phyloP scores from a whole-genome alignment of 2,113 vertebrate genomes.

The Nematolebias whitei region DNA sequence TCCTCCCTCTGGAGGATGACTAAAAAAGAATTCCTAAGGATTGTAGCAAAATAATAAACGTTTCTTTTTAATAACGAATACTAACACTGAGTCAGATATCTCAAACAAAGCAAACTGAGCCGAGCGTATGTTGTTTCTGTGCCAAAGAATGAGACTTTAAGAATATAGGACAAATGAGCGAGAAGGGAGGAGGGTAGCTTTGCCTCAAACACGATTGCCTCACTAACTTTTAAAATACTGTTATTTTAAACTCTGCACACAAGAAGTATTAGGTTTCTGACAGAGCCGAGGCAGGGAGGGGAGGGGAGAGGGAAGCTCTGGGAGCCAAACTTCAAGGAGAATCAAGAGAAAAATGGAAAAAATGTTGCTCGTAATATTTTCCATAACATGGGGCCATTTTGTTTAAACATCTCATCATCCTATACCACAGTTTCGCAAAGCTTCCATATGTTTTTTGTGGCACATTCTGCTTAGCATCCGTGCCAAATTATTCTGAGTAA shows the following conservation, averaged over 20 bases:
- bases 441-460: slow-evolving; percentile 37
- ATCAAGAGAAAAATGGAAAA: slow-evolving; percentile 21
- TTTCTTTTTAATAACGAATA: slow-evolving; percentile 62
- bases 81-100: slow-evolving; percentile 42
- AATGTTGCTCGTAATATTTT: slow-evolving; percentile 47
- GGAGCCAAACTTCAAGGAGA: slow-evolving; percentile 34
- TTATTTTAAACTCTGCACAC: slow-evolving; percentile 72
- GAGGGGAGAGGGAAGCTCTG: slow-evolving; percentile 34
- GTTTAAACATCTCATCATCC: slow-evolving; percentile 45
- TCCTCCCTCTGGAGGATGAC: slow-evolving; percentile 49
- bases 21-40: slow-evolving; percentile 54
- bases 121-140: slow-evolving; percentile 41
- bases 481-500: slow-evolving; percentile 52
- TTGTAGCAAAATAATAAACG: slow-evolving; percentile 34
- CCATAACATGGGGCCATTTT: slow-evolving; percentile 32
- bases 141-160: slow-evolving; percentile 47
- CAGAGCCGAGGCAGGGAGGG: slow-evolving; percentile 5
- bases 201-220: slow-evolving; percentile 65
- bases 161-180: slow-evolving; percentile 61
- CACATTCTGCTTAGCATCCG: background rate
- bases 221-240: slow-evolving; percentile 72
- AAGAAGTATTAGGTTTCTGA: slow-evolving; percentile 61
- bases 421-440: slow-evolving; percentile 11
- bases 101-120: slow-evolving; percentile 63
- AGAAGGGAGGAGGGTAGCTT: slow-evolving; percentile 23